These are phyloP conservation scores for Cyclophora punctaria DNA, from an alignment of 2,888 invertebrate genomes.

Conservation along the genomic window DNA sequence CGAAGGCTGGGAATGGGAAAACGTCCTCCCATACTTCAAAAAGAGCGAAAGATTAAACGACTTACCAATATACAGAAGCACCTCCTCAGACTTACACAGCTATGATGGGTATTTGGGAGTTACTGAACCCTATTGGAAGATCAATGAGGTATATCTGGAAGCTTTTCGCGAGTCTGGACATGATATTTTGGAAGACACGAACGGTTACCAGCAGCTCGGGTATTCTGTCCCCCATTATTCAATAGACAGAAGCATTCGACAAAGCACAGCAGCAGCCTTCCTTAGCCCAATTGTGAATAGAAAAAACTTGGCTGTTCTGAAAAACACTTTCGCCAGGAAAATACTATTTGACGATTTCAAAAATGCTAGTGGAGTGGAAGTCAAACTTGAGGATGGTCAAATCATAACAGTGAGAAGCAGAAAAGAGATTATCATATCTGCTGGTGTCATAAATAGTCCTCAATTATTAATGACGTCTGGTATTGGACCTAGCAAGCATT, in stretches of 20 bases:
- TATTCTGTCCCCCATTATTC: conserved; percentile 24
- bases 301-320: conserved; percentile 29
- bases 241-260: conserved; percentile 22
- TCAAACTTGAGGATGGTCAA: conserved; percentile 14
- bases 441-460: conserved; percentile 38
- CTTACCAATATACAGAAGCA: conserved; percentile 16
- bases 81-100: conserved; percentile 35
- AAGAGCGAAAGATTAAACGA: conserved; percentile 27
- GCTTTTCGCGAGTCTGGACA: conserved; percentile 31
- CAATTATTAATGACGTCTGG: conserved; percentile 44
- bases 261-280: conserved; percentile 30
- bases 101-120: conserved; percentile 25
- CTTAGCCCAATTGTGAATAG: conserved; percentile 25
- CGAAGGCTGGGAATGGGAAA: conserved; percentile 34
- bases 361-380: conserved; percentile 30
- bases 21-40: conserved; percentile 28
- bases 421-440: conserved; percentile 39
- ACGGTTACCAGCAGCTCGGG: conserved; percentile 29
- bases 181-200: conserved; percentile 25
- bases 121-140: conserved; percentile 27
- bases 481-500: conserved; percentile 34
- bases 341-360: conserved; percentile 24
- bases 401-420: conserved; percentile 18
- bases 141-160: conserved; percentile 32
- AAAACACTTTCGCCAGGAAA: conserved; percentile 28